A percentile compares a stretch with the other conserved stretches of the same genome.
These are phyloP conservation scores for Paguma larvata DNA, from an alignment of 2,797 vertebrate genomes.

Conservation along the genomic window DNA sequence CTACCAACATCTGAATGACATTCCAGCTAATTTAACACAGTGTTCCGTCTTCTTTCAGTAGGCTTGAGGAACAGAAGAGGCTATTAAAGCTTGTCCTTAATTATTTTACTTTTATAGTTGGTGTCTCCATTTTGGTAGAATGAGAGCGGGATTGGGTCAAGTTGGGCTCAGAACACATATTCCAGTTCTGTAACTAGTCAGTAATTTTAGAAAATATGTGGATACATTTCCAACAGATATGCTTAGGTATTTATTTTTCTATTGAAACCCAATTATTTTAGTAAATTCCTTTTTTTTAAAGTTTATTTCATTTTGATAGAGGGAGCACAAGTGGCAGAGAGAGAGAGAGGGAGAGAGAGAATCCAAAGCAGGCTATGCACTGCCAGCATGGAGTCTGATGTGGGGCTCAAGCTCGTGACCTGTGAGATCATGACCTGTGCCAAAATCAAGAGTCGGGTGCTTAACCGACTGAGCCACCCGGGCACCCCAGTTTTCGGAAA, in stretches of 20 bases:
- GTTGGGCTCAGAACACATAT: not conserved
- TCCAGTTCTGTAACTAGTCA: not conserved
- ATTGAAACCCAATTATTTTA: not conserved
- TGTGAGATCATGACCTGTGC: too few species aligned
- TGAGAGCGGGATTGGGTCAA: not conserved
- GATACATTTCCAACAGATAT: not conserved
- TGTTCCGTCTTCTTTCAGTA: slow-evolving; percentile 25
- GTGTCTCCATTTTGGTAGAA: slow-evolving; percentile 14
- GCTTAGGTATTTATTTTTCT: not conserved
- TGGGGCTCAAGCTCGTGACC: too few species aligned
- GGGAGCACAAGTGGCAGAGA: too few species aligned
- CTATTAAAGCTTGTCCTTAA: slow-evolving; percentile 1
- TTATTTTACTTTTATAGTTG: not conserved
- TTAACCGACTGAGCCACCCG: too few species aligned
- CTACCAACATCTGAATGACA: slow-evolving; percentile 76
- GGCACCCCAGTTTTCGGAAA: not conserved
- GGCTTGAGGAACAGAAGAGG: not conserved
- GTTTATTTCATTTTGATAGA: too few species aligned
- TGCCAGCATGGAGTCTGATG: too few species aligned
- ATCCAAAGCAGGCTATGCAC: too few species aligned
- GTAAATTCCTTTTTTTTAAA: not conserved
- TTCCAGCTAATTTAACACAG: slow-evolving; percentile 67
- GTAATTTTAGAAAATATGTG: not conserved
- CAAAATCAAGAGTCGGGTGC: too few species aligned
- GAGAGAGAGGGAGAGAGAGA: too few species aligned